Conservation (phyloP, 2,113 vertebrate genomes). For the Urocolius indicus region DNA sequence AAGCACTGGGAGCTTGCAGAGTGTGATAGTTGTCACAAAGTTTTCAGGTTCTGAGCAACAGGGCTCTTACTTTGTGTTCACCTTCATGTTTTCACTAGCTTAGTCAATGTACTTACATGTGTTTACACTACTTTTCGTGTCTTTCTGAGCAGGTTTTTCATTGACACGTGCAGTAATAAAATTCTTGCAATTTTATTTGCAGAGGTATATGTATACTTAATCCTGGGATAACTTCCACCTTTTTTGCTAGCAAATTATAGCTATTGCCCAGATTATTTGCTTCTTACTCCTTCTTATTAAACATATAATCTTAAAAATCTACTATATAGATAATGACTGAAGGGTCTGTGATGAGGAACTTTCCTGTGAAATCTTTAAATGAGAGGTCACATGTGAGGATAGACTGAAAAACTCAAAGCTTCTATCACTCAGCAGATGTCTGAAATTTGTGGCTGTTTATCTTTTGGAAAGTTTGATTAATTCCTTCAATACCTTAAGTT, state of each 20-base stretch:
- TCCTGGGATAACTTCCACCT: neutral
- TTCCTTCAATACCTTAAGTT: neutral
- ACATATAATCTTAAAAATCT: neutral
- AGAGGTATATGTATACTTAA: neutral
- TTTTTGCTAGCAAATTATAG: neutral
- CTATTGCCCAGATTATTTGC: neutral
- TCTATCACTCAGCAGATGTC: neutral
- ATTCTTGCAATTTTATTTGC: neutral
- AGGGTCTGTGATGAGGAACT: neutral
- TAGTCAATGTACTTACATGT: neutral
- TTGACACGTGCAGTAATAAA: neutral
- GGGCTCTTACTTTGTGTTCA: neutral
- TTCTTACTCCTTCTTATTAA: neutral
- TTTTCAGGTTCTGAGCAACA: neutral
- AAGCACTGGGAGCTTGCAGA: neutral
- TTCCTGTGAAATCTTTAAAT: neutral
- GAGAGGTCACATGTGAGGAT: neutral
- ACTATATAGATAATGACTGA: neutral
- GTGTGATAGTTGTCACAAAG: accelerated
- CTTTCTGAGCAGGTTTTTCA: neutral
- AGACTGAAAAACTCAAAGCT: neutral
- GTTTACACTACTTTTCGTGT: neutral
- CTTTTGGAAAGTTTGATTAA: neutral
- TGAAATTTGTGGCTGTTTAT: neutral
- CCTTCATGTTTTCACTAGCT: neutral